Evolutionary conservation across 2,113 vertebrate genomes (phyloP).

Genomic region (Plestiodon gilberti): DNA sequence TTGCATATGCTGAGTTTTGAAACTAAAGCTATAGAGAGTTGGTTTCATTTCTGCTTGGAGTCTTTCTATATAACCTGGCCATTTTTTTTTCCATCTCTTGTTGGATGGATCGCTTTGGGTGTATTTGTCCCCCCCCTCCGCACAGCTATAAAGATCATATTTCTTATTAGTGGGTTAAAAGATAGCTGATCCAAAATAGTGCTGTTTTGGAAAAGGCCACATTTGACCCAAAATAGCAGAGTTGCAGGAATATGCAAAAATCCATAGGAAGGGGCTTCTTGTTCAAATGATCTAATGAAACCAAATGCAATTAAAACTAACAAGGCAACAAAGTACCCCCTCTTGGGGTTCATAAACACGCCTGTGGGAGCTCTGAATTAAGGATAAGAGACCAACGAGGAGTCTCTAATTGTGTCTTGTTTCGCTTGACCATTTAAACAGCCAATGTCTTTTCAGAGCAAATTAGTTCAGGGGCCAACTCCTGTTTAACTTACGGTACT

Average conservation of each 20-base stretch:
- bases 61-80: constrained; percentile 5
- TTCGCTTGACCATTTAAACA: constrained; percentile 57
- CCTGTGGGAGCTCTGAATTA: constrained; percentile 47
- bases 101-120: background rate
- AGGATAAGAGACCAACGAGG: constrained; percentile 51
- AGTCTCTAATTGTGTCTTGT: constrained; percentile 50
- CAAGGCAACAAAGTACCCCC: constrained; percentile 50
- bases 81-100: background rate
- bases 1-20: constrained; percentile 46
- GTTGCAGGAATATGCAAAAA: constrained; percentile 51
- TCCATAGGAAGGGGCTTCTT: constrained; percentile 47
- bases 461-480: constrained; percentile 22
- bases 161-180: constrained; percentile 46
- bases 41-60: constrained; percentile 19
- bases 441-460: constrained; percentile 30
- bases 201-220: background rate
- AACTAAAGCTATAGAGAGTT: constrained; percentile 35
- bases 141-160: constrained; percentile 11
- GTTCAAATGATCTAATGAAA: constrained; percentile 63
- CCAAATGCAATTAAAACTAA: constrained; percentile 65
- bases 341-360: constrained; percentile 61
- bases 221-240: constrained; percentile 9
- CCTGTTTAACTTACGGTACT: background rate
- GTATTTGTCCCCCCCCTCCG: background rate
- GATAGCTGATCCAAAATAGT: background rate